Conservation (phyloP, 37 sponge, comb jelly and placozoan species). For the Halichondria panicea region DNA sequence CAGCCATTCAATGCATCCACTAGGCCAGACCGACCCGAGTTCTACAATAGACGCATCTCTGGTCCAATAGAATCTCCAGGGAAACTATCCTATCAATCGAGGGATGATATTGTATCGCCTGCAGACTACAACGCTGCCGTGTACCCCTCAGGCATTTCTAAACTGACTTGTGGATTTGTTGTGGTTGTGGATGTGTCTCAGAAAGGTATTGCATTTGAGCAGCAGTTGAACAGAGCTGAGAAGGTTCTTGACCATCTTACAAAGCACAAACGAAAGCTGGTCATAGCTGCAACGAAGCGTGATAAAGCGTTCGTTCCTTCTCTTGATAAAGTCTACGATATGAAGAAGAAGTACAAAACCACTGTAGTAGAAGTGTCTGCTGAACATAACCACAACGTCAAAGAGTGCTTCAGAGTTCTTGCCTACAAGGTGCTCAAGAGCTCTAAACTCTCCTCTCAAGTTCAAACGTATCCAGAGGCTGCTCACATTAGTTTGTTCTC, state of each 20-base stretch:
- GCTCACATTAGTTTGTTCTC: neutral
- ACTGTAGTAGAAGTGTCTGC: slow-evolving; percentile 49
- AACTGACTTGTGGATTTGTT: slow-evolving; percentile 29
- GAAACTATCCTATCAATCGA: slow-evolving; percentile 49
- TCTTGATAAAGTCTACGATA: slow-evolving; percentile 12
- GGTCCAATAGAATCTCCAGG: slow-evolving; percentile 39
- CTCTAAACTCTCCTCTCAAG: neutral
- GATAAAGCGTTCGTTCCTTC: slow-evolving; percentile 17
- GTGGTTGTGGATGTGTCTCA: slow-evolving; percentile 53
- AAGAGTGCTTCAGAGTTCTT: slow-evolving; percentile 20
- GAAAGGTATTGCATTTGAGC: slow-evolving; percentile 19
- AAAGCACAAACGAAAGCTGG: slow-evolving; percentile 43
- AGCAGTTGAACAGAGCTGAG: slow-evolving; percentile 29
- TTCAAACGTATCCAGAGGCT: slow-evolving; percentile 9
- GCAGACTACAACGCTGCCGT: neutral
- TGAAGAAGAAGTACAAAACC: slow-evolving; percentile 25
- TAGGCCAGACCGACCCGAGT: slow-evolving; percentile 2
- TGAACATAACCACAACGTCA: slow-evolving; percentile 26
- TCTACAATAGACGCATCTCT: slow-evolving; percentile 34
- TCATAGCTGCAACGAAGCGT: slow-evolving; percentile 61
- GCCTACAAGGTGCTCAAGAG: slow-evolving; percentile 28
- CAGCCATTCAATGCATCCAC: slow-evolving; percentile 22
- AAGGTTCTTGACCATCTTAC: slow-evolving; percentile 11
- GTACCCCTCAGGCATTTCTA: slow-evolving; percentile 33
- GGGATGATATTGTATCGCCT: slow-evolving; percentile 17